Evolutionary conservation across 1,140 invertebrate species (phyloP).

Genomic region (Laupala kohalensis): DNA sequence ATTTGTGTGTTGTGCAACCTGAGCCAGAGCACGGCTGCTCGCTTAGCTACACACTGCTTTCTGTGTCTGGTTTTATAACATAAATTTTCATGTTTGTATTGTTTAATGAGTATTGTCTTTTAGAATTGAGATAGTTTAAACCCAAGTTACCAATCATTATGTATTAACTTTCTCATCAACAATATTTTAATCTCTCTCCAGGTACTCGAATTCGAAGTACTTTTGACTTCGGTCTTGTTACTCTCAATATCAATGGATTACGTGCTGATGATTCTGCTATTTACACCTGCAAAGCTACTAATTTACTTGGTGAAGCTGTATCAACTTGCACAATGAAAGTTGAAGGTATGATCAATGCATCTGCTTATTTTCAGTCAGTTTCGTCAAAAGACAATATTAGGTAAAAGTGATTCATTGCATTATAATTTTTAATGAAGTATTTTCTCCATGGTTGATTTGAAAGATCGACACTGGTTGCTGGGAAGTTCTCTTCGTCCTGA

Average conservation of each 20-base stretch:
- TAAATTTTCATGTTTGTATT: neutral
- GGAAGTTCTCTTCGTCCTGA: conserved; percentile 83
- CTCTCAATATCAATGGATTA: conserved; percentile 73
- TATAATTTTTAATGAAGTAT: neutral
- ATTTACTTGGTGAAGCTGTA: conserved; percentile 78
- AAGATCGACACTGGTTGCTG: conserved; percentile 68
- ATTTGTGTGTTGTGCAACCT: no score
- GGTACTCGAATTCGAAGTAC: conserved; percentile 69
- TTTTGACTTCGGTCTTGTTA: conserved; percentile 89
- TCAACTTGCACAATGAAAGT: conserved; percentile 84
- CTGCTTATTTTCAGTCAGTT: neutral
- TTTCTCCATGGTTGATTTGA: conserved; percentile 1
- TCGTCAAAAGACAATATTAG: neutral
- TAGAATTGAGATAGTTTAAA: neutral
- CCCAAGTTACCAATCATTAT: neutral
- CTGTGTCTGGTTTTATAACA: neutral
- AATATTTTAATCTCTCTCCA: conserved; percentile 18
- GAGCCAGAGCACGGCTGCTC: no score
- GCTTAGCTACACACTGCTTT: no score
- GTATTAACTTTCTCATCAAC: neutral
- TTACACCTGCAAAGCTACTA: conserved; percentile 86
- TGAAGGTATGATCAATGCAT: conserved; percentile 34
- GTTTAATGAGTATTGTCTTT: neutral
- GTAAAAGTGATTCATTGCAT: neutral
- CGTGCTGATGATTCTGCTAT: conserved; percentile 83